Base-by-base conservation (phyloP, 2,113 vertebrate species). In the Rhinopomastus cyanomelas region DNA sequence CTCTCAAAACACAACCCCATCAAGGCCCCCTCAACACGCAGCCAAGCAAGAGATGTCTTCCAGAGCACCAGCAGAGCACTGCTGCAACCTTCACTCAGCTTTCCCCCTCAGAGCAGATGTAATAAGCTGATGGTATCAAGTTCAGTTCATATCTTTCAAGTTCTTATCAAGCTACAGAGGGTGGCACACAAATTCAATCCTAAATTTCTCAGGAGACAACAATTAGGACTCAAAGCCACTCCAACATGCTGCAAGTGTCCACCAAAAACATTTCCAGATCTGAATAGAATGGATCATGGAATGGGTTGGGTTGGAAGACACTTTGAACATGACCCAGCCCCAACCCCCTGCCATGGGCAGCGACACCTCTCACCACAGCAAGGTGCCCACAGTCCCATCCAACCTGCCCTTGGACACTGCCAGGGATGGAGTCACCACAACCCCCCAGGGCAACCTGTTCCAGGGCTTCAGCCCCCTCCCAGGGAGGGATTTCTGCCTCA, bases 51-150 rank as follows among this genome's bases (percentile, higher is more conserved):
- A 51, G 44, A 7, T 7, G 56, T 42, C 57, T 25, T 5, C n/a
- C n/a, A 42, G 39, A 42, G 39, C 11, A 15, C 21, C 13, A 36
- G 59, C 57, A 49, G 12, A 26, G 16, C 32, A 2, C 2, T 21
- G 53, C 67, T 60, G 25, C 29, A 34, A 74, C 29, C 11, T n/a
- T 57, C 3, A 0, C 22, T n/a, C 56, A 27, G 32, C 37, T 64
- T 18, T 39, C 25, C 34, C 9, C 39, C 30, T 42, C 5, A 0
- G 6, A 32, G 3, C 32, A 4, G 7, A 44, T 12, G 9, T 2
- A 8, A 10, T 2, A 22, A 52, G 42, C 61, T 46, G 61, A 11
- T 1, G 10, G 68, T 64, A 37, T 49, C 2, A n/a, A 52, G 57
- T 16, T 19, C 37, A 1, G 22, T 8, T 27, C 0, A 4, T 11